These are phyloP conservation scores for Rallus crepitans DNA, from an alignment of 2,797 vertebrate genomes.

Conservation along the genomic window DNA sequence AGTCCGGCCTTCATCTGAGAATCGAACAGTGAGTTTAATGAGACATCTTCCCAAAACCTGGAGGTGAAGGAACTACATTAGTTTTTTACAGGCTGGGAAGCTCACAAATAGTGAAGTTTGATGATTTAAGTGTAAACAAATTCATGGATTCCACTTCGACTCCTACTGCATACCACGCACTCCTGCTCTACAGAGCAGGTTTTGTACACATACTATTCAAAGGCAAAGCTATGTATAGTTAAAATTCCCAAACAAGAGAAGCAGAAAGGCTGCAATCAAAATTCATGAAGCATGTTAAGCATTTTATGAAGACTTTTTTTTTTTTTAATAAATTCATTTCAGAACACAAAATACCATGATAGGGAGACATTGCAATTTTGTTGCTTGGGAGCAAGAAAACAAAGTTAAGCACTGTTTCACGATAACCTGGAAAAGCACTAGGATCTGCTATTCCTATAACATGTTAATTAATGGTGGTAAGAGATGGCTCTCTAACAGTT, in stretches of 20 bases:
- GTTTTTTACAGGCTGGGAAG: background rate
- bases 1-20: background rate
- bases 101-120: background rate
- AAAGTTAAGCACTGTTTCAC: background rate
- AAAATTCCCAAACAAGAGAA: background rate
- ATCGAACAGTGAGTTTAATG: background rate
- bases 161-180: background rate
- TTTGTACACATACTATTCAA: background rate
- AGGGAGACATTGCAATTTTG: background rate
- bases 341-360: background rate
- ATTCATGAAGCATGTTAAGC: background rate
- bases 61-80: background rate
- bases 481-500: background rate
- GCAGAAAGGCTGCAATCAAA: background rate
- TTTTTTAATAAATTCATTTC: background rate
- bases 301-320: background rate
- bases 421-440: background rate
- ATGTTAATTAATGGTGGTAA: background rate
- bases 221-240: background rate
- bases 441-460: background rate
- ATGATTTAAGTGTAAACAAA: background rate
- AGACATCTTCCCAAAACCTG: background rate
- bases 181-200: background rate
- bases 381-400: background rate
- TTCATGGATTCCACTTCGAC: background rate